Conservation (phyloP, 1,140 invertebrate genomes). For the Lepidurus couesii region DNA sequence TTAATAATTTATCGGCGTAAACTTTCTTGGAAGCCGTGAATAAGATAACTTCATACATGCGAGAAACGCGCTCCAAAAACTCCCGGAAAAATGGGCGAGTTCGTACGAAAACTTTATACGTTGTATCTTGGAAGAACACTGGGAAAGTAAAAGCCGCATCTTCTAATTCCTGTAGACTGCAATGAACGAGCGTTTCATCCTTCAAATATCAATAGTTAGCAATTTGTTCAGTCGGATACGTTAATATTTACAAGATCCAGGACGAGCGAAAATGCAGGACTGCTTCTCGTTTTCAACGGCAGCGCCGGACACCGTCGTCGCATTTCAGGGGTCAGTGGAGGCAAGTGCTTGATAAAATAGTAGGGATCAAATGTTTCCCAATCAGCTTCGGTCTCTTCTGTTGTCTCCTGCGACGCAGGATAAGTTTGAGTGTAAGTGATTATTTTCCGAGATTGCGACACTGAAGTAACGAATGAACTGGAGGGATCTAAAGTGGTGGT, state of each 20-base stretch:
- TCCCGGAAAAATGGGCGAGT: constrained; percentile 85
- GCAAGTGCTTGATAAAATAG: constrained; percentile 85
- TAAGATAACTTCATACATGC: constrained; percentile 88
- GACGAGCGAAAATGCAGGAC: constrained; percentile 88
- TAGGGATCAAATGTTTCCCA: constrained; percentile 82
- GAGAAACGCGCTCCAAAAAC: constrained; percentile 84
- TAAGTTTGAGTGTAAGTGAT: neutral
- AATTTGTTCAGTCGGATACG: neutral
- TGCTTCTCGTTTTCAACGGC: constrained; percentile 85
- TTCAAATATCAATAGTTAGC: constrained; percentile 43
- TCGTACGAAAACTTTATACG: constrained; percentile 84
- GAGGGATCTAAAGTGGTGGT: neutral
- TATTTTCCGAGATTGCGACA: neutral
- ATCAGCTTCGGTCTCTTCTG: constrained; percentile 54
- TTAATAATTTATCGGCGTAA: constrained; percentile 90
- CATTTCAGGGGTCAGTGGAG: constrained; percentile 80
- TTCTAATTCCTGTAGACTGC: constrained; percentile 82
- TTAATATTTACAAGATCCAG: constrained; percentile 63
- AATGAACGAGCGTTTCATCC: constrained; percentile 95
- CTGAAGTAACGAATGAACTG: constrained; percentile 3
- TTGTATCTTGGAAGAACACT: constrained; percentile 85
- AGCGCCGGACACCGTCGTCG: constrained; percentile 78
- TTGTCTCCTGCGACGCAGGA: constrained; percentile 45
- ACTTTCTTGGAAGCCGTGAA: constrained; percentile 95
- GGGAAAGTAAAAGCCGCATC: constrained; percentile 91